Base-by-base conservation (phyloP, 1,140 invertebrate genomes). In the Mylabris phalerata region DNA sequence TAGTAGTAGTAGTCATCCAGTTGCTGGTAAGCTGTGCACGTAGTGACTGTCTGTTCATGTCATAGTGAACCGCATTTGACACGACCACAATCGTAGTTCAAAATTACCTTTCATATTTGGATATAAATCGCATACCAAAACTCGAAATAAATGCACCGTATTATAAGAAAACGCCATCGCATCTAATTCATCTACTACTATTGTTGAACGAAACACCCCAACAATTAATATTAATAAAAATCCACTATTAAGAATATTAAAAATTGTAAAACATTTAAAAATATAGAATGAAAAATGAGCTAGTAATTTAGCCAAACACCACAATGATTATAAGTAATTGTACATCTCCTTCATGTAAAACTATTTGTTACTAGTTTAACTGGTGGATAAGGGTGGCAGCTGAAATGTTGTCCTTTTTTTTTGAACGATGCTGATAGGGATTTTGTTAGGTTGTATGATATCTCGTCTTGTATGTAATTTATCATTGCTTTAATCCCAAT, bases 71-170 rank as follows among this genome's bases (percentile, higher is more conserved):
- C 47, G 50, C 49, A 58, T 58, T 54, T 64, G 62, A 64, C 62
- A 64, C 47, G 55, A 55, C 47, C 56, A 63, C 62, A 64, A 64
- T 64, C 55, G 55, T 51, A 58, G 59, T 59, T 64, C 61, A 64
- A 61, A 64, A 64, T 64, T 64, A 64, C 59, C 62, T 64, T 64
- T 64, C 62, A 61, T 64, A 64, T 64, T 64, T 55, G 46, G 61
- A 60, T 63, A 59, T 55, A 55, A 59, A 59, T 61, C 57, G 59
- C 55, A 32, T 32, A 5, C 32, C 32, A 32, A 32, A 32, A 19
- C 4, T 32, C 32, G 32, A 32, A 32, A 32, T 32, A 32, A 32
- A 32, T 32, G 2, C 32, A 32, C 32, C 32, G 3, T 32, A 32
- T 32, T 32, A 32, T 7, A 32, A 19, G 2, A 4, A 32, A 32